Evolutionary conservation across 2,888 invertebrate genomes (phyloP).

Genomic region (Omphaloscelis lunosa): DNA sequence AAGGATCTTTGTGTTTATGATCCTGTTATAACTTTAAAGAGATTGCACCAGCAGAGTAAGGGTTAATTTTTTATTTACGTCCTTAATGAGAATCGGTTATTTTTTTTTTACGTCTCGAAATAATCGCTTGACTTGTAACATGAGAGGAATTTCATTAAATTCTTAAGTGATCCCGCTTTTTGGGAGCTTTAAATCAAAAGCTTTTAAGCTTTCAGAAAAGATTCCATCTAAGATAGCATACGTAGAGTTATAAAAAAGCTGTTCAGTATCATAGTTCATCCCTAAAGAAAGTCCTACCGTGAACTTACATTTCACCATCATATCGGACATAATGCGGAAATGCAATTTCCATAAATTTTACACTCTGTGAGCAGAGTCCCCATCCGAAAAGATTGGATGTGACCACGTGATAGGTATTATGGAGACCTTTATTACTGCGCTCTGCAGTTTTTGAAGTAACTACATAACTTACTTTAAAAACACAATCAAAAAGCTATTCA

Average conservation of each 20-base stretch:
- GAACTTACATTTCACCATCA: constrained; percentile 78
- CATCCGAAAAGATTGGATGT: constrained; percentile 88
- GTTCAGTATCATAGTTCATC: constrained; percentile 61
- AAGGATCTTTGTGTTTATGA: constrained; percentile 86
- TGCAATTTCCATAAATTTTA: constrained; percentile 91
- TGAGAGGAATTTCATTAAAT: constrained; percentile 21
- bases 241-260: constrained; percentile 33
- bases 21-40: constrained; percentile 86
- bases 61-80: constrained; percentile 72
- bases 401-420: constrained; percentile 78
- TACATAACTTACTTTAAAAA: constrained; percentile 39
- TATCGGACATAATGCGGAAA: constrained; percentile 86
- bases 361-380: constrained; percentile 87
- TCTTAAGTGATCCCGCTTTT: constrained; percentile 13
- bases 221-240: not conserved
- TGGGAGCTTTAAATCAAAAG: not conserved
- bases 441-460: constrained; percentile 45
- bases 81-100: constrained; percentile 69
- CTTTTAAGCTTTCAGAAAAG: not conserved
- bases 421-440: constrained; percentile 59
- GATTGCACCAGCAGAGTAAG: constrained; percentile 75
- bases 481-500: constrained; percentile 54
- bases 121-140: constrained; percentile 27
- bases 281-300: constrained; percentile 71
- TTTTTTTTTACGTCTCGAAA: constrained; percentile 53